These are phyloP conservation scores for Megalopta genalis DNA, from an alignment of 1,140 invertebrate species.

Conservation along the genomic window DNA sequence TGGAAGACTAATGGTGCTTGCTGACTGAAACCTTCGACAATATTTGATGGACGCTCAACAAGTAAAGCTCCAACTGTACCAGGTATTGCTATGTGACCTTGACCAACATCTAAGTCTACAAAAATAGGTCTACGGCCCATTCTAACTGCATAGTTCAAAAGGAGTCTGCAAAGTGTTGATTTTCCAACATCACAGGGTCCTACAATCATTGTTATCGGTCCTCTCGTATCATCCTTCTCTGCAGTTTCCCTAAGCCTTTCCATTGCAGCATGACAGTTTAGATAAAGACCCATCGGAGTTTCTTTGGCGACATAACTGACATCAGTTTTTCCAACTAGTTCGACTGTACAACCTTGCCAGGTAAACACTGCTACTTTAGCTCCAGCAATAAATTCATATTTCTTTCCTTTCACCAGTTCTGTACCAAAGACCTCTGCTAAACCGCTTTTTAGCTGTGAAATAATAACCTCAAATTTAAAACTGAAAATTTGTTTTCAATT, in stretches of 20 bases:
- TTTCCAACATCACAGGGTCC: constrained; percentile 98
- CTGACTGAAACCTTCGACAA: constrained; percentile 96
- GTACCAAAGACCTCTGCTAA: constrained; percentile 98
- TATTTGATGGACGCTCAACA: constrained; percentile 93
- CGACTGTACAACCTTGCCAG: constrained; percentile 95
- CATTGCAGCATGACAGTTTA: constrained; percentile 96
- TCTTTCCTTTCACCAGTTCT: constrained; percentile 95
- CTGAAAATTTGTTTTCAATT: too few relatives aligned
- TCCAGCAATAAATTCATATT: constrained; percentile 93
- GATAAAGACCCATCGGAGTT: constrained; percentile 97
- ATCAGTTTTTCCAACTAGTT: constrained; percentile 92
- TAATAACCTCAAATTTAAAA: constrained; percentile 7
- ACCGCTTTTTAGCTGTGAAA: constrained; percentile 88
- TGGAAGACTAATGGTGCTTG: constrained; percentile 96
- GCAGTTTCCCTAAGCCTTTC: constrained; percentile 93
- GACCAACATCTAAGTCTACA: constrained; percentile 98
- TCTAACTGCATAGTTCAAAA: constrained; percentile 96
- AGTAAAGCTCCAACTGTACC: constrained; percentile 94
- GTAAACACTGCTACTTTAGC: constrained; percentile 98
- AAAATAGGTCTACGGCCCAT: constrained; percentile 92
- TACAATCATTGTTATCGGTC: constrained; percentile 94
- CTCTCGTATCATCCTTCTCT: constrained; percentile 86
- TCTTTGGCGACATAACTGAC: constrained; percentile 97
- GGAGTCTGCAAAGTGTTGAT: constrained; percentile 92
- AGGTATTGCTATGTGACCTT: constrained; percentile 95